Conservation (phyloP, 2,113 vertebrate genomes). For the Rhea americana region DNA sequence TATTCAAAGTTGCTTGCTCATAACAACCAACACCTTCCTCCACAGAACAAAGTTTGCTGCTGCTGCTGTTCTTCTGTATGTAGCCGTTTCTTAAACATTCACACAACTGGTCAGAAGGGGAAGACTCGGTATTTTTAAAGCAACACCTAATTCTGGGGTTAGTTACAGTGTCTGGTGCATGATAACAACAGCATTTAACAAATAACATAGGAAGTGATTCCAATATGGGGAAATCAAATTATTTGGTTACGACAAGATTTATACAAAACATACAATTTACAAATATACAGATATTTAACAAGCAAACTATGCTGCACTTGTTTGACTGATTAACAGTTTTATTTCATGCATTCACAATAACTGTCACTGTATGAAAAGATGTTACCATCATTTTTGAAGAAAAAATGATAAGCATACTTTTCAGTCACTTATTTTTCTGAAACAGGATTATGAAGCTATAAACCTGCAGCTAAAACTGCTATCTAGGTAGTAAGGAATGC, state of each 20-base stretch:
- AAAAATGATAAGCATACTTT: slow-evolving; percentile 75
- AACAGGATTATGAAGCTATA: slow-evolving; percentile 75
- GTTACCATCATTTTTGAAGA: slow-evolving; percentile 71
- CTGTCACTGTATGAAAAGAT: slow-evolving; percentile 86
- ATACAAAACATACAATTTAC: slow-evolving; percentile 86
- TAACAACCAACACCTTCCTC: background rate
- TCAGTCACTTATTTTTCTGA: slow-evolving; percentile 82
- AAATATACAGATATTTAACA: slow-evolving; percentile 84
- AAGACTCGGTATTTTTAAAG: slow-evolving; percentile 69
- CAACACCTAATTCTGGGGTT: slow-evolving; percentile 77
- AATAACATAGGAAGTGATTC: slow-evolving; percentile 80
- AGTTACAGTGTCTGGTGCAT: slow-evolving; percentile 70
- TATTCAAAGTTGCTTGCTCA: background rate
- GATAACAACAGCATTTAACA: slow-evolving; percentile 74
- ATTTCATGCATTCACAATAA: slow-evolving; percentile 87
- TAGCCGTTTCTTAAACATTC: slow-evolving; percentile 24
- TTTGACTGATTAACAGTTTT: slow-evolving; percentile 89
- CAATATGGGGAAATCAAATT: slow-evolving; percentile 82
- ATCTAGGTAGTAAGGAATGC: background rate
- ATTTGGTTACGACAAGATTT: slow-evolving; percentile 84
- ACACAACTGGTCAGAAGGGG: slow-evolving; percentile 59
- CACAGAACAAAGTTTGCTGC: background rate
- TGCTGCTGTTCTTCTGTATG: background rate
- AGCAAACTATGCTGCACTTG: slow-evolving; percentile 82
- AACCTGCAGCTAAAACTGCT: slow-evolving; percentile 64